Evolutionary conservation across 2,797 vertebrate species (phyloP).

Genomic region (Oreortyx pictus): DNA sequence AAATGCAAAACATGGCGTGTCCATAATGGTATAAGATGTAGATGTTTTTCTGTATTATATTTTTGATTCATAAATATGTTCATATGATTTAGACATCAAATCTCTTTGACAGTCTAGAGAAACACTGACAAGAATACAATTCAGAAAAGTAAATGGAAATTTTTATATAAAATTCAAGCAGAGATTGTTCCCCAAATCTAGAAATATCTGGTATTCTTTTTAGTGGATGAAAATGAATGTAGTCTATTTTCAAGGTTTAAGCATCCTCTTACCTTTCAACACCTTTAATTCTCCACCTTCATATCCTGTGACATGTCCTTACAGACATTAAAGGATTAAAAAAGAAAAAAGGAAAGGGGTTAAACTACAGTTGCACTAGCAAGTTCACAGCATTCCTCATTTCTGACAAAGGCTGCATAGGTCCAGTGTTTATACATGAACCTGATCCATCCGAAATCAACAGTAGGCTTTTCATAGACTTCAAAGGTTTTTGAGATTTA

Average conservation of each 20-base stretch:
- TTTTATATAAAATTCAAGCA: not conserved
- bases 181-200: not conserved
- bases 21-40: not conserved
- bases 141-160: not conserved
- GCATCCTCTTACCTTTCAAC: slow-evolving; percentile 43
- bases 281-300: not conserved
- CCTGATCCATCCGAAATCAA: slow-evolving; percentile 43
- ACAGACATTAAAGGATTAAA: slow-evolving; percentile 15
- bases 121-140: not conserved
- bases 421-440: slow-evolving; percentile 1
- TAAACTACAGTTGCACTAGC: not conserved
- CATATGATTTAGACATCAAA: not conserved
- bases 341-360: not conserved
- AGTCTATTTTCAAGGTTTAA: slow-evolving; percentile 31
- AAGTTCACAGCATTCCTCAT: not conserved
- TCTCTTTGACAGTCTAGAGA: not conserved
- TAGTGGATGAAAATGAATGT: not conserved
- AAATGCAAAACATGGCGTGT: not conserved
- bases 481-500: slow-evolving; percentile 54
- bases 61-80: not conserved
- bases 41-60: not conserved
- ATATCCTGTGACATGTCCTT: not conserved
- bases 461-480: slow-evolving; percentile 60
- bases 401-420: not conserved
- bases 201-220: not conserved